Percentiles rank a stretch among this genome's conserved stretches.
phyloP scores from a whole-genome alignment of 2,797 vertebrate genomes.

The Denticeps clupeoides region DNA sequence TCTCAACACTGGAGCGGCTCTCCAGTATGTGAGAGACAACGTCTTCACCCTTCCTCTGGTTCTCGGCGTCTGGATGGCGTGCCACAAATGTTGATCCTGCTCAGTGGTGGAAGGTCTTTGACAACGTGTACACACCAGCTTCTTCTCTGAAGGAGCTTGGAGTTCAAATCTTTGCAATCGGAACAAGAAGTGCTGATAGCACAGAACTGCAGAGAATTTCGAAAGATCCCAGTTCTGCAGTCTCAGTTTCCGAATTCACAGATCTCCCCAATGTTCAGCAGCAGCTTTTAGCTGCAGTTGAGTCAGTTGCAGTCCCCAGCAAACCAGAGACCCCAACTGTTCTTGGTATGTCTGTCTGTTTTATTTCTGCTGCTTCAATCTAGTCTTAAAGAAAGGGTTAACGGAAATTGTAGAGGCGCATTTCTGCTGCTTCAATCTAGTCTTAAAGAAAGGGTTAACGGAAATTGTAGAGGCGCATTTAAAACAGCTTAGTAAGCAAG shows the following conservation, averaged over 20 bases:
- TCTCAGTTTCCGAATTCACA: slow-evolving; percentile 27
- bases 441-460: too few relatives aligned
- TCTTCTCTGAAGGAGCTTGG: slow-evolving; percentile 47
- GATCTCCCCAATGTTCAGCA: slow-evolving; percentile 30
- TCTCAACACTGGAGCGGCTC: slow-evolving; percentile 49
- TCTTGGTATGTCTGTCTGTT: background rate
- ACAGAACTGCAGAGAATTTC: slow-evolving; percentile 35
- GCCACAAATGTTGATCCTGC: slow-evolving; percentile 45
- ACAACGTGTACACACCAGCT: slow-evolving; percentile 41
- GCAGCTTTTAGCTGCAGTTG: slow-evolving; percentile 4
- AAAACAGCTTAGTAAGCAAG: too few relatives aligned
- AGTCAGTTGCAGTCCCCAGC: slow-evolving; percentile 6
- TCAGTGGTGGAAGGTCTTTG: slow-evolving; percentile 47
- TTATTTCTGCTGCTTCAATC: background rate
- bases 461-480: too few relatives aligned
- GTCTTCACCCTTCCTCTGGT: slow-evolving; percentile 45
- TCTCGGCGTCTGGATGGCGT: slow-evolving; percentile 44
- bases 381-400: background rate
- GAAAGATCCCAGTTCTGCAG: slow-evolving; percentile 14
- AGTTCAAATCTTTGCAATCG: slow-evolving; percentile 31
- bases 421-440: too few relatives aligned
- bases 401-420: too few relatives aligned
- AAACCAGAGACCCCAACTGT: background rate
- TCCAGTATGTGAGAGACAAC: slow-evolving; percentile 46
- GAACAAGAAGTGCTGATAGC: slow-evolving; percentile 31